Evolutionary conservation across 2,888 invertebrate species (phyloP), one percentile per base, ranked within the genome.

Genomic region (Torymus texanus): DNA sequence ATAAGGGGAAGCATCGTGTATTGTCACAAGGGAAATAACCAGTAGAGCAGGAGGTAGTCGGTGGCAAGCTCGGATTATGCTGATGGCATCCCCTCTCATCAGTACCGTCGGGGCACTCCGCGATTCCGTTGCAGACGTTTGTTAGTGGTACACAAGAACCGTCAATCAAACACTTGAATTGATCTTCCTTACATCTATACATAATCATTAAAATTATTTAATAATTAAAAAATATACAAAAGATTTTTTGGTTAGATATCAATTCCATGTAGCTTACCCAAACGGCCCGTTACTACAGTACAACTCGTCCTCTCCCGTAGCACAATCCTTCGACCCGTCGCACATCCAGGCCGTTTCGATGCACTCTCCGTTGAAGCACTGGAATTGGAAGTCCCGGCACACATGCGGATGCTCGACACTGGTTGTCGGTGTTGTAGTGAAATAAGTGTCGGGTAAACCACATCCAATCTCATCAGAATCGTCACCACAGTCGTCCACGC

Each of bases 401-500:
- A 88, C 82, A 53, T 87, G 85, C 1, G 86, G 85, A 16, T 83
- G 82, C 16, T 84, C 82, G 16, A 85, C 67, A 29, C 41, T 41
- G 8, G 83, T 81, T 50, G 85, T 83, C 8, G 84, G 53, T 18
- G 85, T 82, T 10, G 84, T 58, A 0, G 74, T 55, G 10, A 29
- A n/a, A 5, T 51, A 10, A 0, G 68, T 66, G 53, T 87, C 84
- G 84, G 84, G 16, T 65, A 86, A 78, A 2, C 85, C 91, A 80
- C 93, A 95, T 0, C 94, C 94, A 0, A 92, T 83, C 87, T 96
- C 96, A 86, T 96, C 96, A 0, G 94, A 94, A 59, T 92, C 92
- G 83, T 96, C 95, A 0, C 93, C 94, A 83, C 96, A 96, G 85
- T 96, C 96, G 84, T 94, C 92, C 1, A 95, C 94, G 41, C 91